Evolutionary conservation across 1,140 invertebrate genomes (phyloP), one percentile per base, ranked within the genome.

Genomic region (Drosophila takahashii): DNA sequence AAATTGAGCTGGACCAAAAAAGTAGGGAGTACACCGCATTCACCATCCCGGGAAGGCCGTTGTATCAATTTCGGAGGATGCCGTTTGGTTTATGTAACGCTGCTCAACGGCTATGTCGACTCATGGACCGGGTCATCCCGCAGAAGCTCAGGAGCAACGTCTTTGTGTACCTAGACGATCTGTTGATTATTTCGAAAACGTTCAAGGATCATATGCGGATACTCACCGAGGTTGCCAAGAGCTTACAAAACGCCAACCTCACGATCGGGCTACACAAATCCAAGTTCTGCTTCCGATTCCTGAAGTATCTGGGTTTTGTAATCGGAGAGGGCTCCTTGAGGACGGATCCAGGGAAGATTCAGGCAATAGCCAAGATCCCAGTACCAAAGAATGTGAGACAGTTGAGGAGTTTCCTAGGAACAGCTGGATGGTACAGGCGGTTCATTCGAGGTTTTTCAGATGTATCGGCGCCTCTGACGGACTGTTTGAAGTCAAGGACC

Each of bases 361-460:
- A 39, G 37, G n/a, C 37, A 39, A 39, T 39, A 39, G 37, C n/a
- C 37, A 15, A 39, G 7, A 39, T 39, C 9, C 34, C 34, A 11
- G 34, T 36, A 36, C 37, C 47, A 15, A 50, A 29, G n/a, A 32
- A 32, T 10, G 8, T 50, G 27, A 44, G 45, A 4, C 50, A 77
- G 34, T 6, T 72, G 13, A 45, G 74, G 4, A 32, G 67, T 5
- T 67, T 77, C 32, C 26, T 92, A 2, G 87, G 90, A 6, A 78
- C 90, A 32, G 70, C 66, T 1, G 79, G 57, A 7, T 90, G 90
- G 86, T 93, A 92, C 54, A 44, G 71, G 1, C 48, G 81, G 7
- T 93, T 93, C 60, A 81, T 92, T 39, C 10, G 45, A 59, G n/a
- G 70, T 90, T 58, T 93, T 91, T 90, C 78, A 8, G 60, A 73